These are phyloP conservation scores for Drosophila lowei DNA, from an alignment of 1,140 invertebrate genomes.

Conservation along the genomic window DNA sequence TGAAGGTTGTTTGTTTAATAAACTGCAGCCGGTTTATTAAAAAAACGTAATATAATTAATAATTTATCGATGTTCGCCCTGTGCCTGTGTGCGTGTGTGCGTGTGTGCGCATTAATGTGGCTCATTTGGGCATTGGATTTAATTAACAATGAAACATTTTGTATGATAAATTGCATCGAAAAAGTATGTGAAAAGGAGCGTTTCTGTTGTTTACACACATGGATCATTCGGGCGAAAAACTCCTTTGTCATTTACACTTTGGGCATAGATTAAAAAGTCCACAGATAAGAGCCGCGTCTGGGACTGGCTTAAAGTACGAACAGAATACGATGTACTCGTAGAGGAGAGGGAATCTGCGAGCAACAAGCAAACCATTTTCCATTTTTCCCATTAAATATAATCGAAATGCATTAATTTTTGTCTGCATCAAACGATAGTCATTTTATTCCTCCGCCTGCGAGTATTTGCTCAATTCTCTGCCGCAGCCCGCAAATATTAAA, in stretches of 20 bases:
- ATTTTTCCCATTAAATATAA: background rate
- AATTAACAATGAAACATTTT: slow-evolving; percentile 72
- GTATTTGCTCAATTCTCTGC: background rate
- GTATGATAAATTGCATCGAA: slow-evolving; percentile 29
- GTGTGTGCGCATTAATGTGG: slow-evolving; percentile 24
- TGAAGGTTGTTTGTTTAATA: slow-evolving; percentile 62
- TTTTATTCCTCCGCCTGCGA: no score
- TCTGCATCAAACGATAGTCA: no score
- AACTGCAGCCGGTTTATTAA: slow-evolving; percentile 68
- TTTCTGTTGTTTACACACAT: slow-evolving; percentile 13
- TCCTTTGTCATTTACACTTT: slow-evolving; percentile 33
- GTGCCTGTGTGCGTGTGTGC: background rate
- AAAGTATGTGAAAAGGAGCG: slow-evolving; percentile 21
- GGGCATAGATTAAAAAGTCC: background rate
- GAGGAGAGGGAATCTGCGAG: no score
- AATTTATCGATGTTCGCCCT: slow-evolving; percentile 53
- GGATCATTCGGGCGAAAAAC: slow-evolving; percentile 24
- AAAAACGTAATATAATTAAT: slow-evolving; percentile 72
- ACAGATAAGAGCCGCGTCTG: no score
- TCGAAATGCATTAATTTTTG: background rate
- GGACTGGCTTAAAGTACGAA: background rate
- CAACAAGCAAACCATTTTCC: no score
- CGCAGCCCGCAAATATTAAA: slow-evolving; percentile 27
- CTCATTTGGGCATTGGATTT: slow-evolving; percentile 65
- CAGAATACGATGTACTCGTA: no score